Base-by-base conservation (phyloP, 1,140 invertebrate genomes). In the Pseudomyrmex flavicornis region DNA sequence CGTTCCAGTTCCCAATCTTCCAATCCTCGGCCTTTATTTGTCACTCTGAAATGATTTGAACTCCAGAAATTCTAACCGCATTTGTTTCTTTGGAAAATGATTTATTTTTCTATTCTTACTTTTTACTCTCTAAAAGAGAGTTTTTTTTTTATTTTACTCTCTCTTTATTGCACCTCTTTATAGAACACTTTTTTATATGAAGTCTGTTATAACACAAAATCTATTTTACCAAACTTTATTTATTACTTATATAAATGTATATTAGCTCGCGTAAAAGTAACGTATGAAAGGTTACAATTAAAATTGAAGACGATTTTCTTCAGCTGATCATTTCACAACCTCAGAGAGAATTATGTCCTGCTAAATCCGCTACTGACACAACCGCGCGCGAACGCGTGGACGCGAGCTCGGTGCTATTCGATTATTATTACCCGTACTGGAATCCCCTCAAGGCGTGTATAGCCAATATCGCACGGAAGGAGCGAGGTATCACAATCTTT, bases 361-460 rank as follows among this genome's bases (percentile, higher is more conserved):
- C 10, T 26, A 44, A 69, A 58, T 70, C 35, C 10, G 10, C 2
- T 15, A 54, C 10, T 76, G 12, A 15, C 44, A 44, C 35, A 44
- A 61, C 17, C 58, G 1, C n/a, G 8, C 8, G 7, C 17, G 58
- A 35, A 35, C 35, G 26, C n/a, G 26, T 17, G n/a, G 5, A 59
- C 8, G 22, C 46, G 12, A 65, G 8, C 62, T 3, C 22, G 59
- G 2, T 54, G n/a, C 54, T 62, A 82, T 65, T 85, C 84, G 66
- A 79, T 88, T 84, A 88, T 87, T 84, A 58, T 84, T 84, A 68
- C 56, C 13, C 13, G 15, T 61, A 80, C 74, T 48, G 59, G 82
- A 77, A 77, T 84, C 17, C 35, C 5, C 5, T 17, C 63, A 13
- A 73, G 44, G 13, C 58, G 48, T 73, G 65, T 65, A 65, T 2